These are phyloP conservation scores for Alsophila aescularia DNA, from an alignment of 2,888 invertebrate species.

Conservation along the genomic window DNA sequence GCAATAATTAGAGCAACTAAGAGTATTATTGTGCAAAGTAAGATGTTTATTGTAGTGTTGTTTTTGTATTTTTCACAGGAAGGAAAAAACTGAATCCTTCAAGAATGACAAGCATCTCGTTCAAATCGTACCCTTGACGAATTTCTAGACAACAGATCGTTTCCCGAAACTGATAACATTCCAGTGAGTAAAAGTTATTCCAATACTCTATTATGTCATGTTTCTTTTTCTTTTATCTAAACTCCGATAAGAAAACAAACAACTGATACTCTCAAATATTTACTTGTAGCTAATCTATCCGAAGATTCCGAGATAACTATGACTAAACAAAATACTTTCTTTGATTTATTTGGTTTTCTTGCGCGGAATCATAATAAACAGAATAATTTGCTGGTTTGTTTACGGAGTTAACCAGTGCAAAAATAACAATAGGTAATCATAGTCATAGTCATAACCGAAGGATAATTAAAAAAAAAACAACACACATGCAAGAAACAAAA, in stretches of 20 bases:
- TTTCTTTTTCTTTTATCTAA: constrained; percentile 32
- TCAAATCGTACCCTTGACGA: constrained; percentile 29
- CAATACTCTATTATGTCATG: constrained; percentile 24
- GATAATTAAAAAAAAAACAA: constrained; percentile 32
- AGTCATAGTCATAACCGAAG: constrained; percentile 20
- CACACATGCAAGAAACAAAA: constrained; percentile 17
- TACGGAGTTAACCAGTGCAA: constrained; percentile 28
- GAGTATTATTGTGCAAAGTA: too few species aligned
- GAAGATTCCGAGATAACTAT: constrained; percentile 22
- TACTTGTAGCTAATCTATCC: constrained; percentile 23
- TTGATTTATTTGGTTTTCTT: constrained; percentile 13
- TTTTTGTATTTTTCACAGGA: too few species aligned
- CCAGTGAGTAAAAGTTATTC: constrained; percentile 17
- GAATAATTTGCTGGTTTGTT: constrained; percentile 36
- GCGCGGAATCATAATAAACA: constrained; percentile 12
- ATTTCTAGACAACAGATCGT: constrained; percentile 9
- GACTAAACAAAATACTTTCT: constrained; percentile 21
- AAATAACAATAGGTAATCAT: neutral
- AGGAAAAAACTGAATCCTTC: neutral
- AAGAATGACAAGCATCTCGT: constrained; percentile 4
- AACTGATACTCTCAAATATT: constrained; percentile 35
- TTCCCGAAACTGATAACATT: constrained; percentile 31
- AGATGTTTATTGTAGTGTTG: too few species aligned
- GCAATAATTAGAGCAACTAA: too few species aligned
- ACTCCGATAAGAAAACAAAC: constrained; percentile 42